phyloP scores from a whole-genome alignment of 2,888 invertebrate species.

The Agrochola litura region DNA sequence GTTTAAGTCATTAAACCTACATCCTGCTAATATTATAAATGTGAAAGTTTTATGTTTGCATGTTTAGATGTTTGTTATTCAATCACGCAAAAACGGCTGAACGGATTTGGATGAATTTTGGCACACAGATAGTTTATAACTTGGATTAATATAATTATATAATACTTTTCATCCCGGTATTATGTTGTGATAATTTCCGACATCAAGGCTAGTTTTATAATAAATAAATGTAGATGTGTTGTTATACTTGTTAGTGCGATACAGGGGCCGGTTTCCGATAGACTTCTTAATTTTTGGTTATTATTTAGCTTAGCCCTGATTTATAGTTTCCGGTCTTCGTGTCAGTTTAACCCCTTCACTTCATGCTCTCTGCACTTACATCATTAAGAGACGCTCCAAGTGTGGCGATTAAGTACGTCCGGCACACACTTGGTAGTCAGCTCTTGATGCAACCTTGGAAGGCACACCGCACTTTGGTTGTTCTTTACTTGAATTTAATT shows the following conservation, averaged over 20 bases:
- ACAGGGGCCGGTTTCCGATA: not conserved
- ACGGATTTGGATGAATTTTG: too few relatives aligned
- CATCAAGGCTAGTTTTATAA: too few relatives aligned
- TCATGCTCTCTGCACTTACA: slow-evolving; percentile 11
- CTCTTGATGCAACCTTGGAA: not conserved
- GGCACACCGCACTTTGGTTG: not conserved
- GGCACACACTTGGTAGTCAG: not conserved
- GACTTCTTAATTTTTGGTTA: not conserved
- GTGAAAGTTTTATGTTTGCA: too few relatives aligned
- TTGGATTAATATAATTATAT: too few relatives aligned
- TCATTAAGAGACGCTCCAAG: not conserved
- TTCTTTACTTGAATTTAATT: not conserved
- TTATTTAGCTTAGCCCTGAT: not conserved
- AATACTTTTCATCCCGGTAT: too few relatives aligned
- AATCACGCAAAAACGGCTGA: too few relatives aligned
- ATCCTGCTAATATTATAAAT: not conserved
- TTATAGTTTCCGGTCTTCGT: slow-evolving; percentile 8
- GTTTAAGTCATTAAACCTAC: not conserved
- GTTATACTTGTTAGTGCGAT: not conserved
- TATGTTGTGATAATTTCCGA: too few relatives aligned
- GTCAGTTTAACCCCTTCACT: not conserved
- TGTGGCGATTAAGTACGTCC: not conserved
- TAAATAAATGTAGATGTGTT: not conserved
- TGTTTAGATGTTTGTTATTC: too few relatives aligned
- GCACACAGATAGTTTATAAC: too few relatives aligned